Percentiles rank a stretch among this genome's conserved stretches.
Conservation (phyloP, 2,113 vertebrate species). For the Burhinus oedicnemus region DNA sequence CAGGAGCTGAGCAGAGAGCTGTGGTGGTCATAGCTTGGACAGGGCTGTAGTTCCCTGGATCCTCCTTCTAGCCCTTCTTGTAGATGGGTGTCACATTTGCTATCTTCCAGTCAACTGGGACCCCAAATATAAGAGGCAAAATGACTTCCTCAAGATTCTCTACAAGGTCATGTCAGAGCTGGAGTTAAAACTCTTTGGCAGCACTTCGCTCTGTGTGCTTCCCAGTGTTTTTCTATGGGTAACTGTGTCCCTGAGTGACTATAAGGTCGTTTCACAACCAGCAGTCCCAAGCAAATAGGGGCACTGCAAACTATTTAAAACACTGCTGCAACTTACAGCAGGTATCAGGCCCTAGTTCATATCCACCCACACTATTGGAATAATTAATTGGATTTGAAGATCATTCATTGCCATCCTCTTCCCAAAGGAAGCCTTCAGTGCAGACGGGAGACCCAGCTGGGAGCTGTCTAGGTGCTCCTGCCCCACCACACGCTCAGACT, state of each 20-base stretch:
- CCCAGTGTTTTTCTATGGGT: neutral
- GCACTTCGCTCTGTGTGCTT: neutral
- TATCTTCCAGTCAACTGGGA: neutral
- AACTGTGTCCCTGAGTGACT: neutral
- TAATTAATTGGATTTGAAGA: neutral
- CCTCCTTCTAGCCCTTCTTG: neutral
- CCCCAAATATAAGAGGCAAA: neutral
- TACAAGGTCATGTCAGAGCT: neutral
- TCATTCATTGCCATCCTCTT: neutral
- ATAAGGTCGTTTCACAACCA: neutral
- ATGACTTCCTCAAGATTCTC: neutral
- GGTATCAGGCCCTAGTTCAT: accelerated
- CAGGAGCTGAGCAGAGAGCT: neutral
- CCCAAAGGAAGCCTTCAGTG: neutral
- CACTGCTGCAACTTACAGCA: neutral
- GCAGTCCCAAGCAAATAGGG: neutral
- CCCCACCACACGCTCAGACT: neutral
- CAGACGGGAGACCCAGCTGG: neutral
- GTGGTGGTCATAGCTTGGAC: neutral
- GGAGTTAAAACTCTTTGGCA: neutral
- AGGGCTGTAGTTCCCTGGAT: neutral
- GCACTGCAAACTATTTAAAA: neutral
- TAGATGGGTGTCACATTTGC: neutral
- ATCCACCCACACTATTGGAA: neutral
- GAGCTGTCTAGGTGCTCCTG: neutral